Evolutionary conservation across 2,888 invertebrate genomes (phyloP), one percentile per base, ranked within the genome.

Genomic region (Scrobipalpa costella): DNA sequence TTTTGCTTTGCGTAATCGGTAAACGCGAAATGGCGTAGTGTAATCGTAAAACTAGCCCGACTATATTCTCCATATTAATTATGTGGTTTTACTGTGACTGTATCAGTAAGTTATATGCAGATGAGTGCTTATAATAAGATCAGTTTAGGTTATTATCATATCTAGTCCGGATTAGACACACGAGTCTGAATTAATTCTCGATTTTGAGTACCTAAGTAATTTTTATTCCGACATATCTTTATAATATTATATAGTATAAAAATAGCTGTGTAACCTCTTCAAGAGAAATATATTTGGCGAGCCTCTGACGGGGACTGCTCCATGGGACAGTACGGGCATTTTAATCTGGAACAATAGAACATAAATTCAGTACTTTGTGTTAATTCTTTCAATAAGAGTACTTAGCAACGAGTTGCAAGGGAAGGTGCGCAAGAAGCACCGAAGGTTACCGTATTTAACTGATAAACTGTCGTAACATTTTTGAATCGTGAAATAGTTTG

Each of bases 261-360:
- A 52, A 52, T 52, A 55, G 34, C 15, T n/a, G 55, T 34, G 33
- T 55, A 55, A 34, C 9, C 34, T 52, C 19, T 77, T 85, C 80
- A 90, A 90, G 95, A 98, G 92, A 99, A 99, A 88, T 95, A 96
- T 81, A 99, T 97, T 83, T 96, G 95, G 80, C 96, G 94, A 58
- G 98, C 98, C 83, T 99, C 98, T 64, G 95, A 94, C 21, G 98
- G 97, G 73, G 96, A 96, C 83, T 98, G 98, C 87, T 99, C 99
- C 84, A 98, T 95, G 0, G 99, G 99, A 81, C 99, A 99, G 90
- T 99, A 99, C 0, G 99, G 99, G 81, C 99, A 99, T 92, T 99
- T 99, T 85, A 99, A 94, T 81, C 98, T 98, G 92, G 68, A 94
- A 93, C 65, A 44, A 65, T 69, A 66, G 50, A 49, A 57, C 9